Conservation (phyloP, 2,797 vertebrate species). For the Falco cherrug region DNA sequence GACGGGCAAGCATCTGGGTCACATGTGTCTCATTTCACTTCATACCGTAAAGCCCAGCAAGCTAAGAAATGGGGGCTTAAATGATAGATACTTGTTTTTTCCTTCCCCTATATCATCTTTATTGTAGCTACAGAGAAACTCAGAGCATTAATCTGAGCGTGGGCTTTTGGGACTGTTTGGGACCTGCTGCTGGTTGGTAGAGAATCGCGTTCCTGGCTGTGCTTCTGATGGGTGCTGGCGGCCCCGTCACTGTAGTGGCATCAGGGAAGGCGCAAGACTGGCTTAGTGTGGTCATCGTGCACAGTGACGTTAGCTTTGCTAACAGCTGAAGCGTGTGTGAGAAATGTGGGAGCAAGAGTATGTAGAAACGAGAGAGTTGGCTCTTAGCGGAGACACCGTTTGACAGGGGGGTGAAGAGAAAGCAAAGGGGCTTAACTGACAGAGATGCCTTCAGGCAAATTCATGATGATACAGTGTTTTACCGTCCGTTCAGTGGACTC, state of each 20-base stretch:
- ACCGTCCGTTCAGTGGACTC: neutral
- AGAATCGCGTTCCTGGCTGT: neutral
- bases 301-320: accelerated
- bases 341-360: neutral
- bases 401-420: neutral
- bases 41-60: neutral
- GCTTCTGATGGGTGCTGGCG: neutral
- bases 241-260: neutral
- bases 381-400: neutral
- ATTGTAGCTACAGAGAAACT: neutral
- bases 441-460: neutral
- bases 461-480: neutral
- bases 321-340: neutral
- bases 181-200: neutral
- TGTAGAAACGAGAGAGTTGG: neutral
- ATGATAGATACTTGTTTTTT: neutral
- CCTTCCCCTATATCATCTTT: neutral
- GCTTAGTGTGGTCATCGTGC: accelerated
- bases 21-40: neutral
- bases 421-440: neutral
- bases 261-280: neutral
- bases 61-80: neutral
- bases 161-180: neutral
- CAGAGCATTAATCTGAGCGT: neutral
- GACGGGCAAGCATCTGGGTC: neutral